A percentile compares a stretch with the other conserved stretches of the same genome.
Conservation (phyloP, 2,113 vertebrate genomes). For the Archocentrus centrarchus region DNA sequence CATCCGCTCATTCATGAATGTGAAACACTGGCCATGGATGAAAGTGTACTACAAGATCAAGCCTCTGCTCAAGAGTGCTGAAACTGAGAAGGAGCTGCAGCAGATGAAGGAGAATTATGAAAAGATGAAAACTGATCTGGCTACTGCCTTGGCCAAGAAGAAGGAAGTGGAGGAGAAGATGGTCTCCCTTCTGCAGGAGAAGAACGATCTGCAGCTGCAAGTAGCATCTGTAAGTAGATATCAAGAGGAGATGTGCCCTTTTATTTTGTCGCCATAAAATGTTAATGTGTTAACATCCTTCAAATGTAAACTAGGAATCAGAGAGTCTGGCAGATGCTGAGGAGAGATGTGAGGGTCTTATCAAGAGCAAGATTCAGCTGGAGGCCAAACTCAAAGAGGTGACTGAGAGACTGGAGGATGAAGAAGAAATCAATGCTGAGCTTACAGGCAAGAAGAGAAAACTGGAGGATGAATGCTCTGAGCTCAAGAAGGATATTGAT, state of each 20-base stretch:
- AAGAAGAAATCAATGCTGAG: constrained; percentile 87
- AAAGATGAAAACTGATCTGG: constrained; percentile 62
- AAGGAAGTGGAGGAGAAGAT: constrained; percentile 70
- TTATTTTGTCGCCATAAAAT: background rate
- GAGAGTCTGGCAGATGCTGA: constrained; percentile 72
- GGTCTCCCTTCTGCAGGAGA: constrained; percentile 70
- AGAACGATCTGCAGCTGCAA: constrained; percentile 65
- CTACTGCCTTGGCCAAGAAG: constrained; percentile 62
- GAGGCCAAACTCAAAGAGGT: constrained; percentile 79
- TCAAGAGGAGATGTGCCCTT: background rate
- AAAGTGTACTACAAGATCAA: constrained; percentile 77
- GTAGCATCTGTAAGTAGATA: constrained; percentile 57
- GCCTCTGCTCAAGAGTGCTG: constrained; percentile 69
- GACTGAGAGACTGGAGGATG: constrained; percentile 84
- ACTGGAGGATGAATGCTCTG: constrained; percentile 84
- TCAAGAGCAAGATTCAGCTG: constrained; percentile 74
- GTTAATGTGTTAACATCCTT: background rate
- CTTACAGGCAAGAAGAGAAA: constrained; percentile 86
- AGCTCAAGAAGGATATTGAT: constrained; percentile 66
- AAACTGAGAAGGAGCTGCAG: constrained; percentile 47
- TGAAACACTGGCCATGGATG: constrained; percentile 76
- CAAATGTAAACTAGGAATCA: constrained; percentile 47
- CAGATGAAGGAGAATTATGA: constrained; percentile 71
- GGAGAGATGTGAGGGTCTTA: constrained; percentile 73
- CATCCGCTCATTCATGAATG: constrained; percentile 72